Base-by-base conservation (phyloP, 2,113 vertebrate genomes). In the Talpa occidentalis region DNA sequence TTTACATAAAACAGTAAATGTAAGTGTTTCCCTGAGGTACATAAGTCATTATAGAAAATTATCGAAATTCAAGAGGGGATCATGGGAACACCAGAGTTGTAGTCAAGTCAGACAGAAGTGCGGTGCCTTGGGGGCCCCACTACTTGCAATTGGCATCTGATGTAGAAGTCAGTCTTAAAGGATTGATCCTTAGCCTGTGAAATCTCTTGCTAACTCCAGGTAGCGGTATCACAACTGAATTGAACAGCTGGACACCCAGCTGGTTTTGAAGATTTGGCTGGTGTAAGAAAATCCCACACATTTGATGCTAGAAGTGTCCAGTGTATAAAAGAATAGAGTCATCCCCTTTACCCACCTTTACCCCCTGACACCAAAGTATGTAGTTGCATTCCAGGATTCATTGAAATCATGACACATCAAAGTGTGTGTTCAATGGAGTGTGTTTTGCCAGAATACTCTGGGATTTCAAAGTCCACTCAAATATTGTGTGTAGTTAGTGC, bases 381-480 rank as follows among this genome's bases (percentile, higher is more conserved):
- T 4, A 22, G n/a, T 70, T 76, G 19, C 35, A 32, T 21, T 88
- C 40, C 35, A 49, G 52, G 90, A 69, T 26, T 67, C n/a, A 40
- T 47, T 66, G 47, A 74, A 81, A 86, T 78, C 40, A 59, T 17
- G 21, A 21, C 3, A 28, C 10, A 49, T n/a, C n/a, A 30, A 16
- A 26, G 44, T 1, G 24, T 4, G 0, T 30, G 12, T 7, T 24
- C 62, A 14, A 56, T 4, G 16, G 37, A 47, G 2, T 7, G 22
- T 47, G 40, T 32, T 32, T n/a, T 21, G 4, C n/a, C 49, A 74
- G 67, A 8, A 10, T 56, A 72, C 79, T 67, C 79, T 17, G 9
- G 12, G 69, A 67, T 88, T 52, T 80, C 67, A 60, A 47, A 90
- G 37, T 59, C 30, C 52, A 37, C 28, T 54, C 54, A 62, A 42